These are phyloP conservation scores for Ornithoptera alexandrae DNA, from an alignment of 2,888 invertebrate species.

Conservation along the genomic window DNA sequence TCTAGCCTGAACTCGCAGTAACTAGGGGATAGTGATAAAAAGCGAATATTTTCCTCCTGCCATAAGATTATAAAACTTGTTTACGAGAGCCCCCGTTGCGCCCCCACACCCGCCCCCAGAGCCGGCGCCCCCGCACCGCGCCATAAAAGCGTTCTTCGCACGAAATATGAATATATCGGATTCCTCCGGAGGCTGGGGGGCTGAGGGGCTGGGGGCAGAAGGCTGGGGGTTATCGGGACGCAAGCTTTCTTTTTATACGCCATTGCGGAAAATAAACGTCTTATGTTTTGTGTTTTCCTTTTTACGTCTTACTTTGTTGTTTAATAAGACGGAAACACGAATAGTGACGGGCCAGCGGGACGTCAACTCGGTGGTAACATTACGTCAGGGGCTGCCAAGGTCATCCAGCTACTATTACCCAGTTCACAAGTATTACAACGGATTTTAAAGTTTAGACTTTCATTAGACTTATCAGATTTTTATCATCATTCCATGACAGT, in stretches of 20 bases:
- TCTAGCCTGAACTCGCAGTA: neutral
- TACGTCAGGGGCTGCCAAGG: too few relatives aligned
- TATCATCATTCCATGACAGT: too few relatives aligned
- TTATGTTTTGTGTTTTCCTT: constrained; percentile 33
- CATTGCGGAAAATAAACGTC: constrained; percentile 34
- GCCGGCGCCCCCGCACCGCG: constrained; percentile 16
- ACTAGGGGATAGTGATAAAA: constrained; percentile 32
- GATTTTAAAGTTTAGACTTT: too few relatives aligned
- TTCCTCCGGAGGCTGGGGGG: constrained; percentile 32
- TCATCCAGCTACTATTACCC: too few relatives aligned
- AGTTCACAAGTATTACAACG: too few relatives aligned
- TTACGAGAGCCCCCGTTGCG: constrained; percentile 34
- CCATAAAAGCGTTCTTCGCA: constrained; percentile 34
- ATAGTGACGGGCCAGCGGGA: neutral
- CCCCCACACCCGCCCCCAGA: too few relatives aligned
- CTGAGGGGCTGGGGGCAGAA: neutral
- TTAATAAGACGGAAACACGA: constrained; percentile 13
- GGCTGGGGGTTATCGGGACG: neutral
- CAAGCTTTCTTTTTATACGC: constrained; percentile 33
- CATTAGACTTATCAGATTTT: too few relatives aligned
- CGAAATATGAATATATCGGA: constrained; percentile 34
- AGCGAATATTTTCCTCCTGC: constrained; percentile 33
- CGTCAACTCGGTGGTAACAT: too few relatives aligned
- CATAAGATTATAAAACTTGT: constrained; percentile 44
- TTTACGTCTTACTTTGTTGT: constrained; percentile 25